Percentiles rank a stretch among this genome's conserved stretches.
Evolutionary conservation across 2,888 invertebrate genomes (phyloP).

Genomic region (Ectemnius cavifrons): DNA sequence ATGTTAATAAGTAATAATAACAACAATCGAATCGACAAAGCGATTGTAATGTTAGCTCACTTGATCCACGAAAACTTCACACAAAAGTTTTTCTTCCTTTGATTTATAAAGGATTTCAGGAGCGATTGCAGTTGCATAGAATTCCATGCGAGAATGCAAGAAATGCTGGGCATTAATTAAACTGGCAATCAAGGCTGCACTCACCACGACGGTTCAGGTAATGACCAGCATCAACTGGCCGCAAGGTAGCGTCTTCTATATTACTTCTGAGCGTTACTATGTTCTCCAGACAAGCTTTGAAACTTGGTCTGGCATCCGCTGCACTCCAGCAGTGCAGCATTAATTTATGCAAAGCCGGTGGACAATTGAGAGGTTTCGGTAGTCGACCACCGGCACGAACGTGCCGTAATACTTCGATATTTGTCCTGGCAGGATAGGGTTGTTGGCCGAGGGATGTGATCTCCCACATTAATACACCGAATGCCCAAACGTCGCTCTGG

Average conservation of each 20-base stretch:
- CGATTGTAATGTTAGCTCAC: too few relatives aligned
- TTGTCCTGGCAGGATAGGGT: conserved; percentile 96
- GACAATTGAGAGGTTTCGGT: conserved; percentile 91
- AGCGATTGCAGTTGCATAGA: too few relatives aligned
- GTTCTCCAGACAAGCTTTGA: conserved; percentile 87
- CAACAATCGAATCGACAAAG: too few relatives aligned
- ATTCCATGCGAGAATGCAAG: conserved; percentile 1
- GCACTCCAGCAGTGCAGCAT: conserved; percentile 94
- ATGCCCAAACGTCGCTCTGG: conserved; percentile 98
- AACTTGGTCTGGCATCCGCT: conserved; percentile 91
- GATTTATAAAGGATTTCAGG: too few relatives aligned
- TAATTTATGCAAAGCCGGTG: conserved; percentile 88
- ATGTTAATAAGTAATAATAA: too few relatives aligned
- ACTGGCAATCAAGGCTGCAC: not conserved
- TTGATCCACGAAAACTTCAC: too few relatives aligned
- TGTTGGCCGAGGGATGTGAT: conserved; percentile 97
- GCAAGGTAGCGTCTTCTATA: conserved; percentile 70
- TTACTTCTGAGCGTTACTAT: conserved; percentile 69
- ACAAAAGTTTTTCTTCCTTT: too few relatives aligned
- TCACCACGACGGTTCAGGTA: conserved; percentile 72
- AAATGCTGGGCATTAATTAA: conserved; percentile 18
- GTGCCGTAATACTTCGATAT: conserved; percentile 93
- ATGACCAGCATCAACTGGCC: conserved; percentile 73
- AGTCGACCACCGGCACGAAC: conserved; percentile 93
- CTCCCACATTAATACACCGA: conserved; percentile 97